Conservation (phyloP, 2,797 vertebrate species). For the Knipowitschia caucasica region DNA sequence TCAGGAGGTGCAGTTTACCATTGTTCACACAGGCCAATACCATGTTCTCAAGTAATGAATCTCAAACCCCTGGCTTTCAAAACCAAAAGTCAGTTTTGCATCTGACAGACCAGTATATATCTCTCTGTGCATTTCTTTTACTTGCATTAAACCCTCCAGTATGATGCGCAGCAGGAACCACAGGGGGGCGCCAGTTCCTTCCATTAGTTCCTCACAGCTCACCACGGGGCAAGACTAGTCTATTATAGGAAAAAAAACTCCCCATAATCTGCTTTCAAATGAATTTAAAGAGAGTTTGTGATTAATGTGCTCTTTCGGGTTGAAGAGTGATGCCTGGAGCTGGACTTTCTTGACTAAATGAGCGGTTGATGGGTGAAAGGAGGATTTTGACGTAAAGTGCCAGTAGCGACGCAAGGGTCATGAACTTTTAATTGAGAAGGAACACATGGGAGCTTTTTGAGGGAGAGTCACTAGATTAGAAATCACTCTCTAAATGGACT, state of each 20-base stretch:
- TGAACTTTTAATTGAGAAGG: conserved; percentile 23
- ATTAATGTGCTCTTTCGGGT: conserved; percentile 65
- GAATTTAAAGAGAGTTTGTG: conserved; percentile 63
- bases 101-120: conserved; percentile 33
- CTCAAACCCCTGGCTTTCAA: conserved; percentile 31
- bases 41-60: too few species aligned
- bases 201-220: conserved; percentile 5
- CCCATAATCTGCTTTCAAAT: conserved; percentile 64
- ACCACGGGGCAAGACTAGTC: conserved; percentile 31
- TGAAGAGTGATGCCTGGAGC: conserved; percentile 39
- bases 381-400: conserved; percentile 20
- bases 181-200: conserved; percentile 55
- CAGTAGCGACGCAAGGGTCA: conserved; percentile 27
- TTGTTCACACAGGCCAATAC: too few species aligned
- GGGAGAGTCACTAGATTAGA: neutral
- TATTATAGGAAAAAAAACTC: conserved; percentile 42
- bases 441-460: conserved; percentile 1
- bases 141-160: conserved; percentile 7
- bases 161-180: conserved; percentile 30
- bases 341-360: conserved; percentile 58
- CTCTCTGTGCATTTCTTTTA: conserved; percentile 24
- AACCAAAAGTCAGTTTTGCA: conserved; percentile 31
- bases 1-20: too few species aligned
- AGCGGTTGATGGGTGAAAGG: conserved; percentile 43
- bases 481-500: neutral